Evolutionary conservation across 2,113 vertebrate species (phyloP).

Genomic region (Girardinichthys multiradiatus): DNA sequence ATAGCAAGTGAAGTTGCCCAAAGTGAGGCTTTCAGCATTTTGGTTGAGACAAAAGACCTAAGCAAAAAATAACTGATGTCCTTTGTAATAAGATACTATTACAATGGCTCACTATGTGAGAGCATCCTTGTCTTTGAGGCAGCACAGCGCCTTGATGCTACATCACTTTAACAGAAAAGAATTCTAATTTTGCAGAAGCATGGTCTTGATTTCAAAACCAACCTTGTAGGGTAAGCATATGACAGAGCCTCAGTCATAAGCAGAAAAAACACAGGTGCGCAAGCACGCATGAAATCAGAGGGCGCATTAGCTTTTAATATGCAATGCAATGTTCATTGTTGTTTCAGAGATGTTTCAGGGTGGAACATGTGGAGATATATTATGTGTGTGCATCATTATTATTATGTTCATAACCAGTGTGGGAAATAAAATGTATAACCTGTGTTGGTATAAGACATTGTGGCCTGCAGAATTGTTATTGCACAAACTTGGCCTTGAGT

Average conservation of each 20-base stretch:
- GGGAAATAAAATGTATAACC: too few relatives aligned
- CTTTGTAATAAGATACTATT: slow-evolving; percentile 36
- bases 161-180: slow-evolving; percentile 44
- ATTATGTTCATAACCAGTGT: too few relatives aligned
- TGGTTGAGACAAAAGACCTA: slow-evolving; percentile 23
- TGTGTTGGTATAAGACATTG: too few relatives aligned
- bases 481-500: too few relatives aligned
- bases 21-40: slow-evolving; percentile 38
- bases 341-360: slow-evolving; percentile 23
- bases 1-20: slow-evolving; percentile 1
- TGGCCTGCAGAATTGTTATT: too few relatives aligned
- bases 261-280: slow-evolving; percentile 23
- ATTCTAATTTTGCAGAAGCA: slow-evolving; percentile 25
- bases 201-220: slow-evolving; percentile 41
- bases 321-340: slow-evolving; percentile 11
- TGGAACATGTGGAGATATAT: too few relatives aligned
- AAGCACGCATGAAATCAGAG: slow-evolving; percentile 18
- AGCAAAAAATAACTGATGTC: slow-evolving; percentile 36
- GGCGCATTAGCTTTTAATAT: slow-evolving; percentile 19
- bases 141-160: too few relatives aligned
- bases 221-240: slow-evolving; percentile 13
- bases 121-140: too few relatives aligned
- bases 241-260: slow-evolving; percentile 22
- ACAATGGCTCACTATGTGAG: slow-evolving; percentile 33
- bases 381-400: too few relatives aligned